Base-by-base conservation (phyloP, 1,140 invertebrate genomes). In the Piezodorus guildinii region DNA sequence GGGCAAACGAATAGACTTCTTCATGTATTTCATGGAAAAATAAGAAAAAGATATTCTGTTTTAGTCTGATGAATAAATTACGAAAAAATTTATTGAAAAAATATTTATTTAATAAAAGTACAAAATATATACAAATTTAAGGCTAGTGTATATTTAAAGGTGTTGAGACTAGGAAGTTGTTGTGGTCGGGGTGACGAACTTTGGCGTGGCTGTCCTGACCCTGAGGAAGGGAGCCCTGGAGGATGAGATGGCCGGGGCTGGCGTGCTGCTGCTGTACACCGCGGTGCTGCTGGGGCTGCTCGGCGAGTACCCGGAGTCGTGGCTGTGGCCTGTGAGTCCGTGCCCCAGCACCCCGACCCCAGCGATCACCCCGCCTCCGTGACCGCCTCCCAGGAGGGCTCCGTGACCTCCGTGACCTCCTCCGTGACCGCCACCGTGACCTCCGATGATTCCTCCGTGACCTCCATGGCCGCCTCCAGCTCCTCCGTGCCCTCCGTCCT, bases 401-500 rank as follows among this genome's bases (percentile, higher is more conserved):
- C 17, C 23, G 14, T 56, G 52, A 16, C 52, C 52, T 23, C 19
- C 23, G 6, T 23, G 19, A 23, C 23, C 19, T 8, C 23, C 9
- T 1, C 12, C 19, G 4, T 3, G 0, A 3, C 4, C 52, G 5
- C 52, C 52, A 6, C 46, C 46, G 6, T 49, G 46, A 21, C 46
- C 46, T n/a, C 19, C n/a, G 5, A 23, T 19, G 19, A 19, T 23
- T 16, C 23, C 58, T 16, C 46, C 56, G 10, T 65, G 65, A 16
- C 52, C 61, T 16, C 49, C 23, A n/a, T 49, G 61, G 39, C 52
- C 52, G 14, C 46, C 46, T 49, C 19, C n/a, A 21, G n/a, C n/a
- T n/a, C 46, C 46, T 12, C 19, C n/a, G 8, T 56, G 52, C 3
- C 52, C 52, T 1, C 52, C 58, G 16, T 60, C 56, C 17, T 65